Evolutionary conservation across 1,140 invertebrate species (phyloP).

Genomic region (Cataglyphis hispanica): DNA sequence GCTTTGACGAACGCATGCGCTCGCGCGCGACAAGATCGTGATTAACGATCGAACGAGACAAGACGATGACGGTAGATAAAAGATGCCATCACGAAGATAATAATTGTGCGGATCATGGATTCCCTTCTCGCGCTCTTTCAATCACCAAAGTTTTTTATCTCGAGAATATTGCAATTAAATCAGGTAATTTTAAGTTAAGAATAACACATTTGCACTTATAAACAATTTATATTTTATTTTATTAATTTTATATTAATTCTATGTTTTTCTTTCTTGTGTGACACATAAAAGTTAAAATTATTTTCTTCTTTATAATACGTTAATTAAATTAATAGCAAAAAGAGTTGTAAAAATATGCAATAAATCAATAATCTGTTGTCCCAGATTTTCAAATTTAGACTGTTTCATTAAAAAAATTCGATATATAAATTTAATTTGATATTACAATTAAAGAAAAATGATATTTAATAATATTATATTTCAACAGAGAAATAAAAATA

Average conservation of each 20-base stretch:
- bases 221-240: no score
- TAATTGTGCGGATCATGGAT: slow-evolving; percentile 16
- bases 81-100: slow-evolving; percentile 17
- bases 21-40: slow-evolving; percentile 54
- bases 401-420: not conserved
- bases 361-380: not conserved
- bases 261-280: no score
- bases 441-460: not conserved
- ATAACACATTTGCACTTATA: not conserved
- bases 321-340: not conserved
- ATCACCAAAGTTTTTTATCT: not conserved
- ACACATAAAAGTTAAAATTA: not conserved
- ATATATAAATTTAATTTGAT: not conserved
- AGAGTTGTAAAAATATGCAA: not conserved
- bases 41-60: slow-evolving; percentile 61
- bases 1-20: slow-evolving; percentile 48
- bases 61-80: slow-evolving; percentile 62
- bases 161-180: not conserved
- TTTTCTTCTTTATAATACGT: not conserved
- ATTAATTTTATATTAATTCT: no score
- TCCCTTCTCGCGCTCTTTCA: no score
- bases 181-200: not conserved
- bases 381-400: not conserved
- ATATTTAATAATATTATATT: no score
- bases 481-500: no score